A percentile compares a stretch with the other conserved stretches of the same genome.
Evolutionary conservation across 2,888 invertebrate species (phyloP).

Genomic region (Andrena haemorrhoa): DNA sequence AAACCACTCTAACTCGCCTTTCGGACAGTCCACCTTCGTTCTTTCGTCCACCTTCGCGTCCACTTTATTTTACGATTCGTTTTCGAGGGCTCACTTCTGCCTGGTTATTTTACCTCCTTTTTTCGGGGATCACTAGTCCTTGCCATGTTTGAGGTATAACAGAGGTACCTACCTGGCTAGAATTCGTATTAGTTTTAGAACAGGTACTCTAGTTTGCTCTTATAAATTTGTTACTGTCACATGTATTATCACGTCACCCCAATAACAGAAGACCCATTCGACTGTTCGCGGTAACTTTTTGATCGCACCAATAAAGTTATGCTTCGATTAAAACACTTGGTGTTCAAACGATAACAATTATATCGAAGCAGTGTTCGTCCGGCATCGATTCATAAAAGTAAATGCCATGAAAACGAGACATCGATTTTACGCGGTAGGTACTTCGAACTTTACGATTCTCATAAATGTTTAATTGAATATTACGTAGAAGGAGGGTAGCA

Average conservation of each 20-base stretch:
- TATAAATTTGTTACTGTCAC: too few relatives aligned
- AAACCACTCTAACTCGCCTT: constrained; percentile 10
- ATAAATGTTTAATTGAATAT: not conserved
- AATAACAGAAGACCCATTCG: too few relatives aligned
- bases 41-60: constrained; percentile 44
- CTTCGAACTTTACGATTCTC: not conserved
- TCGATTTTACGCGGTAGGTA: not conserved
- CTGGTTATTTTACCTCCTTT: not conserved
- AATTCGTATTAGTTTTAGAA: too few relatives aligned
- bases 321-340: not conserved
- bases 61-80: not conserved
- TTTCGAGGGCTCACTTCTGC: not conserved
- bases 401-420: not conserved
- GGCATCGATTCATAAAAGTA: not conserved
- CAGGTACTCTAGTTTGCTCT: too few relatives aligned
- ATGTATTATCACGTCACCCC: too few relatives aligned
- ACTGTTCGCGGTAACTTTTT: not conserved
- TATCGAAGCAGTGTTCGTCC: not conserved
- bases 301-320: not conserved
- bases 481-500: too few relatives aligned
- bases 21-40: constrained; percentile 33
- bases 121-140: not conserved
- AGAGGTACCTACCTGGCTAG: not conserved
- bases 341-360: not conserved
- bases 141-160: not conserved